Base-by-base conservation (phyloP, 2,797 vertebrate species). In the Phalanger gymnotis region DNA sequence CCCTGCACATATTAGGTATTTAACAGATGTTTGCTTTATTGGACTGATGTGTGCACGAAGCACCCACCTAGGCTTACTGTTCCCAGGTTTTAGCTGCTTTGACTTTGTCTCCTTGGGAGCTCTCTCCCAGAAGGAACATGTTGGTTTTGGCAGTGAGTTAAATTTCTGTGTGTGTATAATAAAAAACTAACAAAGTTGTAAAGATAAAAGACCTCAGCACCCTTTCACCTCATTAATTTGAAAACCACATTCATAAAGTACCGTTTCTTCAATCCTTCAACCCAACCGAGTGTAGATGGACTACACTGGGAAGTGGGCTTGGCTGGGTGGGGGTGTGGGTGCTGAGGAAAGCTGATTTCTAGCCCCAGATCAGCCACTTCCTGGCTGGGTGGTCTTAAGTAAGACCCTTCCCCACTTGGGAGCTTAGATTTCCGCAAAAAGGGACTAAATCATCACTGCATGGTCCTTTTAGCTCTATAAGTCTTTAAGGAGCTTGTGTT, bases 221-320 rank as follows among this genome's bases (percentile, higher is more conserved):
- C 40, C 73, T 87, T 87, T 87, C 73, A 34, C 73, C 73, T 87
- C 73, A 87, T 87, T 87, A 87, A 87, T 87, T 87, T 87, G 73
- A 87, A 87, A 87, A 87, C 73, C 73, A 51, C 73, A 87, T 87
- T 87, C 73, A 87, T 87, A 87, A 87, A 87, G 73, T 51, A 51
- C 40, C 2, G 13, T 34, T 87, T 25, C 40, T 87, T 87, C 73
- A 87, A 51, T 87, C 22, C 73, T 87, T 87, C 73, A 87, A 87
- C 22, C 40, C 73, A 87, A 40, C 31, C 1, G 1, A 10, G n/a
- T 51, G 5, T 47, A 81, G 73, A 81, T 25, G 73, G 73, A 27
- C 9, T 11, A 87, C n/a, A 47, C 22, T 87, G 9, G 73, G 73
- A 87, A 51, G 13, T 51, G 6, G 2, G 34, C 34, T n/a, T 7